Base-by-base conservation (phyloP, 2,797 vertebrate genomes). In the Pelochelys cantorii region DNA sequence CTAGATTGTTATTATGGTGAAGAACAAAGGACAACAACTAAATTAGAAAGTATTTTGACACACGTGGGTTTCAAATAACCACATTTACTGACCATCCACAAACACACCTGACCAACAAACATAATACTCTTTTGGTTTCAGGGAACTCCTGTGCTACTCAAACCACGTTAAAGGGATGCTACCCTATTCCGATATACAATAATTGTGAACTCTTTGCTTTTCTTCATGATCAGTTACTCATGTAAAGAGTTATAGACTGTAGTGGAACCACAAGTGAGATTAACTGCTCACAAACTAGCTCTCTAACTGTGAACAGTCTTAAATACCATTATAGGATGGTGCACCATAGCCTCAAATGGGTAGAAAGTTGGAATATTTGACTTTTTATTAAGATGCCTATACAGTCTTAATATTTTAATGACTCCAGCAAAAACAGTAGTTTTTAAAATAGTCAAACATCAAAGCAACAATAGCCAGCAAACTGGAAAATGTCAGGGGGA, bases 271-370 rank as follows among this genome's bases (percentile, higher is more conserved):
- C 15, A 54, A 8, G 55, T 13, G 53, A 59, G n/a, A 57, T 83
- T 7, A 85, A 29, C 0, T 0, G 12, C 55, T 54, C 71, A 53
- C 31, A 48, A 82, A n/a, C 53, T 13, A 7, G 0, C 0, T 17
- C 37, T 23, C 12, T 17, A n/a, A 52, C 18, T 48, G 22, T 11
- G 7, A 23, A 37, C 42, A n/a, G 37, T 13, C 22, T 37, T 29
- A 5, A 9, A 7, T 23, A 17, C 9, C 22, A 12, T 13, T 0
- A 0, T 0, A 6, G 7, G 13, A 1, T 1, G 1, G 52, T 10
- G 12, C 27, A 52, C 5, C 34, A 79, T 78, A 52, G 17, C 7
- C 18, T 10, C 15, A 79, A 27, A 7, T 14, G n/a, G 54, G 81
- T 90, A 37, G 37, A 52, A 81, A 7, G 8, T 3, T 17, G 34